Conservation (phyloP, 2,113 vertebrate genomes). For the Psammodynastes pulverulentus region DNA sequence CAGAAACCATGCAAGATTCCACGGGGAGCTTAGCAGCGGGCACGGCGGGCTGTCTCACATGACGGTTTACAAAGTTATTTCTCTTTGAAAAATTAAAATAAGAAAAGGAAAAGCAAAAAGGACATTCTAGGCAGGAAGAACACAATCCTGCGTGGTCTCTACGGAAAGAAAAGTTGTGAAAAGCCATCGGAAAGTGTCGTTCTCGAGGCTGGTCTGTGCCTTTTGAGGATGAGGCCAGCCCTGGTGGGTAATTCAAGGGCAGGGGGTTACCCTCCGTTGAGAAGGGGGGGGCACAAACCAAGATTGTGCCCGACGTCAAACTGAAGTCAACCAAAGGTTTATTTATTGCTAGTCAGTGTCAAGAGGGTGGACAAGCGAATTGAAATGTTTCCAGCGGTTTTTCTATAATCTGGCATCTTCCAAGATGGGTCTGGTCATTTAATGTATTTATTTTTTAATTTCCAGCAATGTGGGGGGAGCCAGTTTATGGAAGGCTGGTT, state of each 20-base stretch:
- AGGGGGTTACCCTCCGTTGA: background rate
- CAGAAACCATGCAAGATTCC: conserved; percentile 12
- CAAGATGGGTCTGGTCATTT: background rate
- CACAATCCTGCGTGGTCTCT: background rate
- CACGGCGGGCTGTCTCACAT: background rate
- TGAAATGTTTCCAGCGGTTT: background rate
- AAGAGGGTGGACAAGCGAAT: background rate
- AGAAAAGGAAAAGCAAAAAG: background rate
- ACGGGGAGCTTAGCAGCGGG: background rate
- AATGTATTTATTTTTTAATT: background rate
- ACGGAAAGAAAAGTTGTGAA: background rate
- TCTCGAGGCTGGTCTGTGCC: background rate
- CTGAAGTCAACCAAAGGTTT: background rate
- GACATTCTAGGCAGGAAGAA: background rate
- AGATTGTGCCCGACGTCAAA: background rate
- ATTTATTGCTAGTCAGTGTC: conserved; percentile 24
- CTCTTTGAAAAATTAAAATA: conserved; percentile 9
- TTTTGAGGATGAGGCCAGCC: background rate
- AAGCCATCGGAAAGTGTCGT: background rate
- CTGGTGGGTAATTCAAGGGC: background rate
- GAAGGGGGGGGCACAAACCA: background rate
- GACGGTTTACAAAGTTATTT: conserved; percentile 27
- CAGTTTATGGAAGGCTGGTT: background rate
- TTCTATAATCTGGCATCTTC: background rate
- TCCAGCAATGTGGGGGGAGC: background rate